Evolutionary conservation across 2,113 vertebrate species (phyloP), one percentile per base, ranked within the genome.

Genomic region (Percopsis transmontana): DNA sequence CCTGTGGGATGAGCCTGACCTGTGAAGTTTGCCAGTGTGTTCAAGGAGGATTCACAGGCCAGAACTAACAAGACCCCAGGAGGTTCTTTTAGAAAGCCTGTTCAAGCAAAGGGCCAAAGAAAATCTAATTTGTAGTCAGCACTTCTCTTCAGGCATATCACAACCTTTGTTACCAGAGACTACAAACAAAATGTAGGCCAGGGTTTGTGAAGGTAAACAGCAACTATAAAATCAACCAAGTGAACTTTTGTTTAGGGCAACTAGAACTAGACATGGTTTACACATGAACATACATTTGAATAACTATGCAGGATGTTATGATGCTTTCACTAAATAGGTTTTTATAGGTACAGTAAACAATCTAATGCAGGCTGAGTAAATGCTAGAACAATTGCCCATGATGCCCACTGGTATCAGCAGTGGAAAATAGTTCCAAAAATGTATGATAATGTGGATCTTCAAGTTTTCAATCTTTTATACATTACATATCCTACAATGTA

Each of bases 41-140:
- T 70, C 64, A 68, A 23, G 62, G 40, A 60, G 62, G 61, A 58
- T 53, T 58, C 54, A 70, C 38, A 76, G 57, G 15, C 57, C 54
- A 58, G 62, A 66, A 61, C 72, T 80, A 82, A 85, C 80, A 68
- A 81, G 73, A 56, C 61, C 84, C 77, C 65, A 41, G 39, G 72
- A 79, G 80, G 59, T 55, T 67, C 70, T 79, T 69, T 51, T 61
- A 72, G 39, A 71, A 76, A 72, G 62, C 62, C 70, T 66, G 68
- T 73, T 64, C 38, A 72, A 73, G 64, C 19, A 70, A 54, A 15
- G 8, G 24, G 65, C 58, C 65, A 75, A 44, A 50, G n/a, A 45
- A 13, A n/a, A 66, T 44, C 24, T 40, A 40, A 68, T 63, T 64
- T 66, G 21, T 4, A 45, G 23, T 79, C 68, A 76, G 67, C 57